Base-by-base conservation (phyloP, 2,113 vertebrate genomes). In the Ascaphus truei region DNA sequence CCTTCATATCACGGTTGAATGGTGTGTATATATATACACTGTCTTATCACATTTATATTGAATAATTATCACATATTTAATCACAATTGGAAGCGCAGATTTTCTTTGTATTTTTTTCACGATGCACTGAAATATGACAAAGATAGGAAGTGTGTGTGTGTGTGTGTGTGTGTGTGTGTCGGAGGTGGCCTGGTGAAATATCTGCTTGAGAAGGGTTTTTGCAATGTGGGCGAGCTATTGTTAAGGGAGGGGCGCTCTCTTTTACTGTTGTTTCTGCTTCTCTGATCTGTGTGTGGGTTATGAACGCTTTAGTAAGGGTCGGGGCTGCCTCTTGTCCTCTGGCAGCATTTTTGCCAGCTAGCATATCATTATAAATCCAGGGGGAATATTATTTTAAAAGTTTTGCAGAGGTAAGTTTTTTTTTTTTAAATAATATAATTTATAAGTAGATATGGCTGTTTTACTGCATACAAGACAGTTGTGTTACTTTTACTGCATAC, bases 131-230 rank as follows among this genome's bases (percentile, higher is more conserved):
- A n/a, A n/a, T n/a, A n/a, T n/a, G n/a, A n/a, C n/a, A n/a, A n/a
- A n/a, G n/a, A n/a, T n/a, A n/a, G n/a, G n/a, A n/a, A n/a, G n/a
- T n/a, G n/a, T n/a, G n/a, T n/a, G n/a, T n/a, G n/a, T n/a, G n/a
- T n/a, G n/a, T n/a, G 10, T 12, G 34, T 12, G 34, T 37, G 10
- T 66, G 25, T 56, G 12, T 43, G 25, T 20, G 26, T 26, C 37
- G 27, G 51, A 67, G 64, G 64, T 68, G 52, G 39, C 64, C 34
- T 34, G 39, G 25, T 68, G 53, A 59, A 48, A 59, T 58, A 59
- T 68, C 37, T 68, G 65, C 65, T 68, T 34, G 23, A 59, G 30
- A 68, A 59, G 65, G 41, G 16, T 25, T 58, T 68, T 58, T 68
- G 39, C 48, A 53, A 30, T 68, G 65, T 37, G 55, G 37, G 65